Conservation (phyloP, 2,797 vertebrate genomes). For the Rhinogobio ventralis region DNA sequence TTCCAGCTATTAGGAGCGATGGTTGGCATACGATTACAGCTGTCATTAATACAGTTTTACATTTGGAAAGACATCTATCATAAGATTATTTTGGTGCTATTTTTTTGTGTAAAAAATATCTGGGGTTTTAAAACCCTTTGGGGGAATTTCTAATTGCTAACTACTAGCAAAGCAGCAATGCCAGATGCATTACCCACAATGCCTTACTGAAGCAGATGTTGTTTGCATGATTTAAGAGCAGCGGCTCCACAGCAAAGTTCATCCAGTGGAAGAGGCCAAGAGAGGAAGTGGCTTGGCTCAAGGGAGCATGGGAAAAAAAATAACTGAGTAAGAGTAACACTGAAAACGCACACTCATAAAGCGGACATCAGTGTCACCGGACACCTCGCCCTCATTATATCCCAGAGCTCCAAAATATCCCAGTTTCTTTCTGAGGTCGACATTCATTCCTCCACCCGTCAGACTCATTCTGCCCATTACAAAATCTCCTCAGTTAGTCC, state of each 20-base stretch:
- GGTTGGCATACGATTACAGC: neutral
- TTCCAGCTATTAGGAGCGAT: neutral
- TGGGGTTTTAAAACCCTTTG: slow-evolving; percentile 19
- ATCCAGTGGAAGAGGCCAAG: slow-evolving; percentile 56
- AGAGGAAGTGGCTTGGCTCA: slow-evolving; percentile 69
- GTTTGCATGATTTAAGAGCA: slow-evolving; percentile 38
- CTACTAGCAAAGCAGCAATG: slow-evolving; percentile 13
- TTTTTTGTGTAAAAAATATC: neutral
- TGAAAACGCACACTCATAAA: slow-evolving; percentile 5
- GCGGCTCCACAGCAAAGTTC: slow-evolving; percentile 17
- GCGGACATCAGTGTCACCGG: neutral
- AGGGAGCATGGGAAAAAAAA: slow-evolving; percentile 71
- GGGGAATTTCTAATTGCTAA: slow-evolving; percentile 21
- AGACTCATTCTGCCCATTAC: slow-evolving; percentile 59
- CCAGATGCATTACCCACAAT: slow-evolving; percentile 53
- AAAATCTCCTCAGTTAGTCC: slow-evolving; percentile 74
- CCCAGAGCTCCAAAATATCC: neutral
- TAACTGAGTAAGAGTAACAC: slow-evolving; percentile 50
- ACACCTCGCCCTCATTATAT: slow-evolving; percentile 29
- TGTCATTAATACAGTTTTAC: slow-evolving; percentile 18
- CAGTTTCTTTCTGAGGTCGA: slow-evolving; percentile 53
- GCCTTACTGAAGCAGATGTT: slow-evolving; percentile 52
- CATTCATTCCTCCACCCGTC: slow-evolving; percentile 53
- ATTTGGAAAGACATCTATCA: slow-evolving; percentile 4
- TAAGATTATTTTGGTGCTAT: neutral